phyloP scores from a whole-genome alignment of 2,888 invertebrate species.

The Alcis repandata region DNA sequence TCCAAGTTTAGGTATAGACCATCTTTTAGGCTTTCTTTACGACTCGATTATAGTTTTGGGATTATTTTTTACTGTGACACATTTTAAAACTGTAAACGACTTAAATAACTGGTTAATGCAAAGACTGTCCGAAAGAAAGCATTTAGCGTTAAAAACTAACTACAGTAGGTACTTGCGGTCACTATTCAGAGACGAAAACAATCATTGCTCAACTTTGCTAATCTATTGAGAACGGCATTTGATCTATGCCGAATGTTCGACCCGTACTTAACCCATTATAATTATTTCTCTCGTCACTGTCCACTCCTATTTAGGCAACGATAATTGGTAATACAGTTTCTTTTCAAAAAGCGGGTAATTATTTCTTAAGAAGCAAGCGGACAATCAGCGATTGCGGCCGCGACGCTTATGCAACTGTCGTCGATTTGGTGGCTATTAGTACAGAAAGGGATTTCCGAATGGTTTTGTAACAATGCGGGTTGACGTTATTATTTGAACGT shows the following conservation, averaged over 20 bases:
- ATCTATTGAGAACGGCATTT: neutral
- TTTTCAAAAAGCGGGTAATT: constrained; percentile 56
- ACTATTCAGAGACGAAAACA: neutral
- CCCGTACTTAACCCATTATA: constrained; percentile 11
- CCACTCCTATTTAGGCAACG: constrained; percentile 33
- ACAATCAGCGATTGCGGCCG: constrained; percentile 53
- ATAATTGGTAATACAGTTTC: constrained; percentile 51
- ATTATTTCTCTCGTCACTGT: constrained; percentile 26
- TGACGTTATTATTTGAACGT: constrained; percentile 25
- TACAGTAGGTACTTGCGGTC: too few species aligned
- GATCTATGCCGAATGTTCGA: neutral
- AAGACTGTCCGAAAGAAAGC: too few species aligned
- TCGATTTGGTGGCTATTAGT: constrained; percentile 70
- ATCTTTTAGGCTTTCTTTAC: too few species aligned
- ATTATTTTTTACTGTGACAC: too few species aligned
- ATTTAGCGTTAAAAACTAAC: too few species aligned
- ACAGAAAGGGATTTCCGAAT: constrained; percentile 60
- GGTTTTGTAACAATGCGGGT: constrained; percentile 50
- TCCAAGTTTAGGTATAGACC: too few species aligned
- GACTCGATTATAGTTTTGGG: too few species aligned
- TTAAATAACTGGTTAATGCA: too few species aligned
- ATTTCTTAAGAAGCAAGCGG: constrained; percentile 52
- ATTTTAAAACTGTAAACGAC: too few species aligned
- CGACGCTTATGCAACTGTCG: constrained; percentile 50
- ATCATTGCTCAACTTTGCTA: neutral